phyloP scores from a whole-genome alignment of 2,113 vertebrate genomes.

The Cololabis saira region DNA sequence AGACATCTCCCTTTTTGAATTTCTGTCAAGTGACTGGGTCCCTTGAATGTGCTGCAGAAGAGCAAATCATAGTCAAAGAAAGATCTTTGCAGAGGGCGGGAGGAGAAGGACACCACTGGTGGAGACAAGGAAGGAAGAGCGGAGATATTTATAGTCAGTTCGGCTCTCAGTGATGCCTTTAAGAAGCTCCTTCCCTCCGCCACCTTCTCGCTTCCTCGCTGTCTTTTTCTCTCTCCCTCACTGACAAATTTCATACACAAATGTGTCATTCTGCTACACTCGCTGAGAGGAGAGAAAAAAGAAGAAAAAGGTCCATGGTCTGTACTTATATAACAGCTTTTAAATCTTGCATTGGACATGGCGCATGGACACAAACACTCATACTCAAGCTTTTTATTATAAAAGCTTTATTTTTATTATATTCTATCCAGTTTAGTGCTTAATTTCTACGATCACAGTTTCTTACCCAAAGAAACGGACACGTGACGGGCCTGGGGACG shows the following conservation, averaged over 20 bases:
- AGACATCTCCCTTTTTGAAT: conserved; percentile 45
- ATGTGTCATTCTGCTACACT: conserved; percentile 9
- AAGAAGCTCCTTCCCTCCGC: conserved; percentile 40
- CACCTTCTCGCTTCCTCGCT: conserved; percentile 18
- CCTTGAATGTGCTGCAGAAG: conserved; percentile 1
- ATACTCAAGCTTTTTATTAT: too few relatives aligned
- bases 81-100: conserved; percentile 15
- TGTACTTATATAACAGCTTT: not conserved
- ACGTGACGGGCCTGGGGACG: too few relatives aligned
- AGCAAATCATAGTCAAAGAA: conserved; percentile 5
- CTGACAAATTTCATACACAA: conserved; percentile 24
- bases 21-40: conserved; percentile 32
- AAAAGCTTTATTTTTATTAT: too few relatives aligned
- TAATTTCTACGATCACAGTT: too few relatives aligned
- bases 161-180: conserved; percentile 47
- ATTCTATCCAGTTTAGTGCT: too few relatives aligned
- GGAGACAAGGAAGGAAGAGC: conserved; percentile 37
- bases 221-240: not conserved
- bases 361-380: too few relatives aligned
- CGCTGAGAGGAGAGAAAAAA: conserved; percentile 16
- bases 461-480: too few relatives aligned
- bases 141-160: conserved; percentile 72
- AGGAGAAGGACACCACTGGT: conserved; percentile 28
- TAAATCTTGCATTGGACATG: too few relatives aligned
- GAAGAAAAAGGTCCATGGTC: conserved; percentile 5